A percentile compares a stretch with the other conserved stretches of the same genome.
Conservation (phyloP, 92 coral and sea anemone species). For the Hydrozoanthus gracilis region DNA sequence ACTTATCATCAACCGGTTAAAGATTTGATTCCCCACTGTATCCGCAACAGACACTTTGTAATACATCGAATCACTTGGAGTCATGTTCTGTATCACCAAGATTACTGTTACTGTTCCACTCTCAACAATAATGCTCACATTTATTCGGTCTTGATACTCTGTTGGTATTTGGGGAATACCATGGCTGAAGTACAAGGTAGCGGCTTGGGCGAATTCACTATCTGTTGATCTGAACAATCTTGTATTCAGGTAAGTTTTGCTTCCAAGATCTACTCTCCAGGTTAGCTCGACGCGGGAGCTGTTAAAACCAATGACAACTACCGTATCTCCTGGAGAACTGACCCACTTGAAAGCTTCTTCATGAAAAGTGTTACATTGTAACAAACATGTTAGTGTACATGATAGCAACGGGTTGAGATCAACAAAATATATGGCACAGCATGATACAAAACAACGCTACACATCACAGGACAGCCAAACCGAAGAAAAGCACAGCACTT, state of each 20-base stretch:
- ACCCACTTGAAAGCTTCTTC: background rate
- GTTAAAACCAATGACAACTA: background rate
- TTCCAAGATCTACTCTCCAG: background rate
- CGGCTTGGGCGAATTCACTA: background rate
- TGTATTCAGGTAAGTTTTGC: background rate
- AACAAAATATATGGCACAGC: too few relatives aligned
- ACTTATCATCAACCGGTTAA: too few relatives aligned
- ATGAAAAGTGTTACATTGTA: too few relatives aligned
- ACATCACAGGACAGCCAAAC: too few relatives aligned
- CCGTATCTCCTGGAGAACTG: background rate
- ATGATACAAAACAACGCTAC: too few relatives aligned
- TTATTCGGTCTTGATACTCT: constrained; percentile 9
- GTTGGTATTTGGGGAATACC: background rate
- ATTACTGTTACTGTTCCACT: background rate
- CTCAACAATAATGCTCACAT: too few relatives aligned
- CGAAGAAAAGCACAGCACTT: too few relatives aligned
- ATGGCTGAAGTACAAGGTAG: background rate
- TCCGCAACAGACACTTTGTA: background rate
- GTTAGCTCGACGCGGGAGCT: background rate
- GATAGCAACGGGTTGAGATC: too few relatives aligned
- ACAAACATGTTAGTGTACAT: too few relatives aligned
- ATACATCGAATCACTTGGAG: background rate
- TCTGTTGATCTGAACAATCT: background rate
- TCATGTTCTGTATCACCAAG: constrained; percentile 1
- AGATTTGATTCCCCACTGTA: background rate